phyloP scores from a whole-genome alignment of 2,797 vertebrate genomes.

The Tenualosa thibaudeaui region DNA sequence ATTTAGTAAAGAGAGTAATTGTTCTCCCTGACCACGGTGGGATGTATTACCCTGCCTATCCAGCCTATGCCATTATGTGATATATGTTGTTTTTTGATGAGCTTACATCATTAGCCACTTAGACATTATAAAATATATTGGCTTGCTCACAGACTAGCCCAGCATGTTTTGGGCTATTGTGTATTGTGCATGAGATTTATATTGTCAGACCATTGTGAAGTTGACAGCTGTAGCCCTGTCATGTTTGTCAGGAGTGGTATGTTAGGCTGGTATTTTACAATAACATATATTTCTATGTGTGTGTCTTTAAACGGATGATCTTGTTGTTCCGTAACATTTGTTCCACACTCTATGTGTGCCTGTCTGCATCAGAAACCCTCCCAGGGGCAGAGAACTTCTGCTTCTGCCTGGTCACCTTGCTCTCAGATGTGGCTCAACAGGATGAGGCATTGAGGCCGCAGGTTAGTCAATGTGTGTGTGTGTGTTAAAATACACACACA shows the following conservation, averaged over 20 bases:
- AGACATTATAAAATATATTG: background rate
- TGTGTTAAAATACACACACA: background rate
- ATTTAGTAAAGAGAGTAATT: background rate
- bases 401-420: conserved; percentile 89
- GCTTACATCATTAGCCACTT: background rate
- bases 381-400: conserved; percentile 95
- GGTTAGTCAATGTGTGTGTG: conserved; percentile 65
- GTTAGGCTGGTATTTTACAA: background rate
- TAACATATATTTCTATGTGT: background rate
- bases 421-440: conserved; percentile 90
- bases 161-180: background rate
- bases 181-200: background rate
- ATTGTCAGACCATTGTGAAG: background rate
- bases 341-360: background rate
- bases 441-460: conserved; percentile 83
- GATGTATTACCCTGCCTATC: background rate
- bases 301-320: background rate
- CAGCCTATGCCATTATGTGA: background rate
- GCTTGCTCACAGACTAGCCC: background rate
- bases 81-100: background rate
- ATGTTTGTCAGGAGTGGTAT: background rate
- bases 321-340: no score
- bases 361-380: conserved; percentile 77
- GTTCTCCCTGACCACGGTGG: background rate
- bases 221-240: background rate